phyloP scores from a whole-genome alignment of 2,113 vertebrate species.

The Aegotheles bennettii region DNA sequence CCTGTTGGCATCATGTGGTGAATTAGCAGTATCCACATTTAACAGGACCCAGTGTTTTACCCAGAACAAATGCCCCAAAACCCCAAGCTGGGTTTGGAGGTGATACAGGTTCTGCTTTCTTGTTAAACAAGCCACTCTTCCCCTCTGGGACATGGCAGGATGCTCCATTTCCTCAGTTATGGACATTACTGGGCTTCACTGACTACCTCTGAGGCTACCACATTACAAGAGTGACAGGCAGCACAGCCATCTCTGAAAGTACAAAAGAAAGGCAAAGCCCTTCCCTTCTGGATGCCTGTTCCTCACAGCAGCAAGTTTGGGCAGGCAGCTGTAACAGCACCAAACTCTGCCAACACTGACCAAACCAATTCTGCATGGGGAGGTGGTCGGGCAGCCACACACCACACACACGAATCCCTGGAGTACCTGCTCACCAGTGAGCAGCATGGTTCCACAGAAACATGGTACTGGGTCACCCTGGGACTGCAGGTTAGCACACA shows the following conservation, averaged over 20 bases:
- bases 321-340: neutral
- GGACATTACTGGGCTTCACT: neutral
- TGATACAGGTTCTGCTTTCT: neutral
- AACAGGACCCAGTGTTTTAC: neutral
- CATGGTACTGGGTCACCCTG: no score
- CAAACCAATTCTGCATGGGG: neutral
- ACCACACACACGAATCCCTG: no score
- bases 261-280: neutral
- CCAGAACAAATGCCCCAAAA: neutral
- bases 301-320: neutral
- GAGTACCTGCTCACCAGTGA: neutral
- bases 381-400: neutral
- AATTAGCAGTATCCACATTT: neutral
- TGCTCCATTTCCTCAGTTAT: neutral
- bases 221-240: neutral
- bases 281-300: neutral
- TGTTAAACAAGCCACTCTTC: neutral
- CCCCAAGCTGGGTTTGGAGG: neutral
- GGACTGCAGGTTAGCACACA: neutral
- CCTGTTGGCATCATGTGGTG: fast-evolving
- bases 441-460: neutral
- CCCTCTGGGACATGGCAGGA: neutral
- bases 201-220: neutral
- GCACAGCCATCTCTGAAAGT: neutral
- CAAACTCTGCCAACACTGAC: neutral